Conservation (phyloP, 2,113 vertebrate genomes). For the Leptobrachium leishanense region DNA sequence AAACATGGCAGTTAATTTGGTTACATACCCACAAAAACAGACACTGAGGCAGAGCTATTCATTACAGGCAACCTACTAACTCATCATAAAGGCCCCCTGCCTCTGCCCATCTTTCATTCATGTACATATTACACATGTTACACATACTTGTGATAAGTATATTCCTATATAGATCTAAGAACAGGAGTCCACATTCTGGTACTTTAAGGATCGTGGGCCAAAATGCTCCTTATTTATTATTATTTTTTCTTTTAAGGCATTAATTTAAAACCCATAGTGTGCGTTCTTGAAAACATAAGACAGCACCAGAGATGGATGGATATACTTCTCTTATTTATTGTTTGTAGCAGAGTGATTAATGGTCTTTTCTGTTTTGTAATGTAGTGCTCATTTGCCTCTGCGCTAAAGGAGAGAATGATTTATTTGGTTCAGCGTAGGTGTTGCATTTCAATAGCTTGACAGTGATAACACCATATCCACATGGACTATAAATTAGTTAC, state of each 20-base stretch:
- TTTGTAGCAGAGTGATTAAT: slow-evolving; percentile 39
- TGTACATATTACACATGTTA: no score
- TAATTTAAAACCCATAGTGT: background rate
- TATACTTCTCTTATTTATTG: slow-evolving; percentile 34
- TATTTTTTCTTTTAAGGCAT: background rate
- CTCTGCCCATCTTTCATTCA: no score
- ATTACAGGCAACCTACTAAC: no score
- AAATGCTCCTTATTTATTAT: no score
- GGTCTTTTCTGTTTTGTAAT: slow-evolving; percentile 38
- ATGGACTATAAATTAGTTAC: slow-evolving; percentile 45
- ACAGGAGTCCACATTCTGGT: no score
- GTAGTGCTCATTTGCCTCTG: slow-evolving; percentile 23
- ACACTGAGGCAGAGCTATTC: no score
- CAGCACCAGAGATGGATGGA: slow-evolving; percentile 25
- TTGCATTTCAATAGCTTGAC: slow-evolving; percentile 46
- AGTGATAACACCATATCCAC: slow-evolving; percentile 30
- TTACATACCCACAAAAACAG: no score
- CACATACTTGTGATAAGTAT: no score
- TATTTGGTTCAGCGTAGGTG: slow-evolving; percentile 31
- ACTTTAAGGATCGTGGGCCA: no score
- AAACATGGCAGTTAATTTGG: no score
- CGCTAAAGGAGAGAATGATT: slow-evolving; percentile 50
- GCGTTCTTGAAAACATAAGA: background rate
- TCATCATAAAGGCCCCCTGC: no score
- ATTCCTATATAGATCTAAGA: no score